These are phyloP conservation scores for Ophion obscuratus DNA, from an alignment of 2,888 invertebrate species.

Conservation along the genomic window DNA sequence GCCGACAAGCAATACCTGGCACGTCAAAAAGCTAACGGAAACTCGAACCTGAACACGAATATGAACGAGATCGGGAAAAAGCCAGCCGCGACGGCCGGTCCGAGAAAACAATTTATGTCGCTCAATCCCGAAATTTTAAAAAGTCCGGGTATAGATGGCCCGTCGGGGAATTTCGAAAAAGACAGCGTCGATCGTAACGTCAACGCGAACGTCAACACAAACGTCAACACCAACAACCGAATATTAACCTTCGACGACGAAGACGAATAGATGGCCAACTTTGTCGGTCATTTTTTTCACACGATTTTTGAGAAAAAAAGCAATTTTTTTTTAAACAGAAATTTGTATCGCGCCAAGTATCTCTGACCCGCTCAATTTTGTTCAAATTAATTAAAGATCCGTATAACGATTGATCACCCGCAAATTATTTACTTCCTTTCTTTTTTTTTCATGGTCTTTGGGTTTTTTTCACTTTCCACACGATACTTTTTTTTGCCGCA, in stretches of 20 bases:
- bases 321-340: too few species aligned
- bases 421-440: background rate
- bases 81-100: background rate
- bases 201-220: constrained; percentile 22
- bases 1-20: background rate
- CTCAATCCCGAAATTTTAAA: constrained; percentile 3
- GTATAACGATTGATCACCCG: constrained; percentile 16
- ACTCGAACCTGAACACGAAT: background rate
- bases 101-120: background rate
- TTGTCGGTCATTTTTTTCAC: too few species aligned
- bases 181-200: constrained; percentile 29
- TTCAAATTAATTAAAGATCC: too few species aligned
- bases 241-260: constrained; percentile 18
- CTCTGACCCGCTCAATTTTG: too few species aligned
- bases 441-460: background rate
- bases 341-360: too few species aligned
- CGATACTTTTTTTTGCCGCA: background rate
- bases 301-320: too few species aligned
- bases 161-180: background rate
- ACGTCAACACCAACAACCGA: constrained; percentile 21
- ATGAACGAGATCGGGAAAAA: background rate
- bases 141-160: background rate
- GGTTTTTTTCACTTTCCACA: background rate
- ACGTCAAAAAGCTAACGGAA: background rate
- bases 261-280: too few species aligned